Conservation (phyloP, 2,797 vertebrate genomes). For the Argya squamiceps region DNA sequence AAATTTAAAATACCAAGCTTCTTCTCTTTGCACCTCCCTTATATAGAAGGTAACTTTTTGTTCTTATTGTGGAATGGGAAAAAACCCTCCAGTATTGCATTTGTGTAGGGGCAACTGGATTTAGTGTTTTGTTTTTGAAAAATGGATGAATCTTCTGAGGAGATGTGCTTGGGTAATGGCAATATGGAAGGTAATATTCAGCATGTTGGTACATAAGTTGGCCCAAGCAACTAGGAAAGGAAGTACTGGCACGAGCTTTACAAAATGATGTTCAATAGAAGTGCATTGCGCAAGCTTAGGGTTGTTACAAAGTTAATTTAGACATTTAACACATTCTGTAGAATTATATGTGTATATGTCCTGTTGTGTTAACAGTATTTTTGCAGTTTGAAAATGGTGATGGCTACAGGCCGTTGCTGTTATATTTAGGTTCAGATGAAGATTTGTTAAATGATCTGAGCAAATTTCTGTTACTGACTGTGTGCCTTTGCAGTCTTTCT, state of each 20-base stretch:
- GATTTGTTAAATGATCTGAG: not conserved
- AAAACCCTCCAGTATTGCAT: not conserved
- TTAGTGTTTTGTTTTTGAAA: not conserved
- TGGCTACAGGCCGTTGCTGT: not conserved
- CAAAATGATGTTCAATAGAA: not conserved
- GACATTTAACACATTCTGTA: not conserved
- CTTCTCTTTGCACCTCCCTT: not conserved
- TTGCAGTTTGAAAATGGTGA: not conserved
- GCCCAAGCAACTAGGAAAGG: not conserved
- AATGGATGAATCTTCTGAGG: not conserved
- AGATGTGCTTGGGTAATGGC: not conserved
- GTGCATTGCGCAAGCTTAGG: not conserved
- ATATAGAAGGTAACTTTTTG: not conserved
- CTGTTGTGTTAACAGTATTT: not conserved
- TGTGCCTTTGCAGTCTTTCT: not conserved
- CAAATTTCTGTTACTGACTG: not conserved
- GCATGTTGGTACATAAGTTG: not conserved
- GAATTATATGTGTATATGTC: not conserved
- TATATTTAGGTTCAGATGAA: not conserved
- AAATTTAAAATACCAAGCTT: not conserved
- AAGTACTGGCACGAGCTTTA: not conserved
- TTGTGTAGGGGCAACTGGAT: not conserved
- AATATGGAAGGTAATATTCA: not conserved
- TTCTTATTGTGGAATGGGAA: not conserved
- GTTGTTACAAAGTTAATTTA: not conserved